These are phyloP conservation scores for Calypte anna DNA, from an alignment of 2,113 vertebrate species.

Conservation along the genomic window DNA sequence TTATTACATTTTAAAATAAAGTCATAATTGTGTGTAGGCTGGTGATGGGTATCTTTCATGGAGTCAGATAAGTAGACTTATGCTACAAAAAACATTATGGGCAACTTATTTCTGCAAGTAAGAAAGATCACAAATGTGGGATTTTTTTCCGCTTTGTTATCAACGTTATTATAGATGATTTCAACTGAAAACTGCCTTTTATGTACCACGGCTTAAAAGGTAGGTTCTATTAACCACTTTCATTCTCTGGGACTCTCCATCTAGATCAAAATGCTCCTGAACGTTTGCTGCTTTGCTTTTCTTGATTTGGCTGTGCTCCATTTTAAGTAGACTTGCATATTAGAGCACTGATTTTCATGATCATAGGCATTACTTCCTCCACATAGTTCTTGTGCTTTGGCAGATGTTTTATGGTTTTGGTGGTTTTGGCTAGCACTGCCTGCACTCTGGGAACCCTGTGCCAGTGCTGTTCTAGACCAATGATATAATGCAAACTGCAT, in stretches of 20 bases:
- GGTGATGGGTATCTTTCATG: background rate
- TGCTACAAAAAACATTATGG: background rate
- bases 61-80: background rate
- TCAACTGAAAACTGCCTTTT: conserved; percentile 5
- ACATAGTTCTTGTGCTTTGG: background rate
- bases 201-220: background rate
- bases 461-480: conserved; percentile 64
- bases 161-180: background rate
- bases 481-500: conserved; percentile 30
- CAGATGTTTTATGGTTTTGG: background rate
- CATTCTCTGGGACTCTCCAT: background rate
- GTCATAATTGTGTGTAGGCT: background rate
- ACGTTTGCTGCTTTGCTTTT: background rate
- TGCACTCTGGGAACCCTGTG: conserved; percentile 4
- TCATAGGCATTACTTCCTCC: background rate
- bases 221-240: background rate
- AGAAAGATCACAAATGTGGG: background rate
- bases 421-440: background rate
- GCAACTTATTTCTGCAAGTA: rapidly evolving
- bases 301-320: background rate
- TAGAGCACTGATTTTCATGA: background rate
- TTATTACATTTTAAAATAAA: background rate
- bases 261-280: background rate
- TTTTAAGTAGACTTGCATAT: background rate
- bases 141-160: background rate